Conservation (phyloP, 2,888 invertebrate genomes). For the Merodon equestris region DNA sequence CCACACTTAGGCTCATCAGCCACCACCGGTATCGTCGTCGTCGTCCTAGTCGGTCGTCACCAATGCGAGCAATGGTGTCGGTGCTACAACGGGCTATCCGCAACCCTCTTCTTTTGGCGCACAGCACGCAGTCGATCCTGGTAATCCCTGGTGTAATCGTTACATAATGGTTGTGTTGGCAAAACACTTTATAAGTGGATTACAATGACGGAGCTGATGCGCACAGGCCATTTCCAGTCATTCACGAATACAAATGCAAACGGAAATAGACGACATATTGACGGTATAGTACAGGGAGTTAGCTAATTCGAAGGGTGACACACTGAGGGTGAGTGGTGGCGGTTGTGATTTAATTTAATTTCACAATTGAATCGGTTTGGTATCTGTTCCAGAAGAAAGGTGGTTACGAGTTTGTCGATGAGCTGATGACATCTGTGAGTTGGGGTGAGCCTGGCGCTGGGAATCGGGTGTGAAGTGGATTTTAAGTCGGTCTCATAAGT, state of each 20-base stretch:
- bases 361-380: constrained; percentile 66
- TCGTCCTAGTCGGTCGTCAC: too few species aligned
- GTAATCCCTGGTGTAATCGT: constrained; percentile 68
- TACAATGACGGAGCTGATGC: constrained; percentile 56
- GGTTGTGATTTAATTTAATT: constrained; percentile 63
- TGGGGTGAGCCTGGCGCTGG: constrained; percentile 9
- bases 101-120: constrained; percentile 41
- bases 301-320: constrained; percentile 64
- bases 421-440: constrained; percentile 10
- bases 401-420: constrained; percentile 42
- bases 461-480: too few species aligned
- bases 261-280: too few species aligned
- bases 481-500: constrained; percentile 18
- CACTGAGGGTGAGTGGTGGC: background rate
- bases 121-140: constrained; percentile 44
- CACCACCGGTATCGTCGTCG: constrained; percentile 7
- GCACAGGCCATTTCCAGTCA: constrained; percentile 59
- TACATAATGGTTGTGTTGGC: constrained; percentile 69
- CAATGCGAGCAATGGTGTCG: too few species aligned
- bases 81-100: constrained; percentile 7
- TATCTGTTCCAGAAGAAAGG: constrained; percentile 64
- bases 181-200: constrained; percentile 69
- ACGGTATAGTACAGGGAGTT: background rate
- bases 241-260: too few species aligned
- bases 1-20: constrained; percentile 46